A percentile compares a stretch with the other conserved stretches of the same genome.
phyloP scores from a whole-genome alignment of 2,797 vertebrate genomes.

The Naso thynnoides region DNA sequence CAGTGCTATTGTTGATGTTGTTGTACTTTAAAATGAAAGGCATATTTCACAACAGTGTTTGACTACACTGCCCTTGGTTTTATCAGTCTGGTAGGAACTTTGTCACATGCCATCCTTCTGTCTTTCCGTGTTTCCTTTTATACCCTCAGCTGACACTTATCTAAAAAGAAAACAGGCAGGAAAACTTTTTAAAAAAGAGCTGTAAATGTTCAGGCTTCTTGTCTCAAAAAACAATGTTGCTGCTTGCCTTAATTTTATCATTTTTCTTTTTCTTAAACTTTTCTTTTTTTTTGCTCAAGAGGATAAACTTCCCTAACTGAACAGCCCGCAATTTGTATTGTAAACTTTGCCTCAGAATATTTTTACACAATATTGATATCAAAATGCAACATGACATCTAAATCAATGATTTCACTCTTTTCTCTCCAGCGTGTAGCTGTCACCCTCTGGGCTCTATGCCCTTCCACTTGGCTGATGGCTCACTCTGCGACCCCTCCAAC shows the following conservation, averaged over 20 bases:
- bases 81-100: background rate
- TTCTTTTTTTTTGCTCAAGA: too few relatives aligned
- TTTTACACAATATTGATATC: too few relatives aligned
- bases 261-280: too few relatives aligned
- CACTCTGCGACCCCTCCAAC: conserved; percentile 89
- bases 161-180: too few relatives aligned
- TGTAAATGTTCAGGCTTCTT: background rate
- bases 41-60: background rate
- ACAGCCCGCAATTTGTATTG: background rate
- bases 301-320: background rate
- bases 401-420: background rate
- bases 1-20: background rate
- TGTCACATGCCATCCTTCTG: background rate
- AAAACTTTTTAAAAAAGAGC: background rate
- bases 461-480: conserved; percentile 80
- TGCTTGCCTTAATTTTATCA: too few relatives aligned
- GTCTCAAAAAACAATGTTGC: too few relatives aligned
- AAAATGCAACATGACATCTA: background rate
- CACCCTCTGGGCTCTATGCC: conserved; percentile 89
- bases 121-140: too few relatives aligned
- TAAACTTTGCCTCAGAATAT: too few relatives aligned
- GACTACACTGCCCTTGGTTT: background rate
- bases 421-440: conserved; percentile 89
- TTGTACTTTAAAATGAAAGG: background rate
- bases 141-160: too few relatives aligned